phyloP scores from a whole-genome alignment of 2,888 invertebrate species.

The Conchocele bisecta region DNA sequence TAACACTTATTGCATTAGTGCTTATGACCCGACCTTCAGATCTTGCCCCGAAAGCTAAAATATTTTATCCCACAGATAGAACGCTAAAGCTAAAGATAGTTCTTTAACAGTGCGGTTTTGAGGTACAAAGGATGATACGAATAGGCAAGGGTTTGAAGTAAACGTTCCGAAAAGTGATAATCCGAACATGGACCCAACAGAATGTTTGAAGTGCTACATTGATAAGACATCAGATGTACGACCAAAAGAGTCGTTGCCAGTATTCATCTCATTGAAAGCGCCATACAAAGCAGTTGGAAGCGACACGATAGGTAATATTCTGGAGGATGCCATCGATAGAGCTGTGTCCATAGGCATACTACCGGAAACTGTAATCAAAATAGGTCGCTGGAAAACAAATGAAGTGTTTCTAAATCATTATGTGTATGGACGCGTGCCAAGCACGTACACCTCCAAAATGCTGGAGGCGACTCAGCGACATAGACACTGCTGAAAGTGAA shows the following conservation, averaged over 20 bases:
- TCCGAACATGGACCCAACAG: background rate
- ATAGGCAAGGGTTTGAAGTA: slow-evolving; percentile 18
- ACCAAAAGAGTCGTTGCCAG: slow-evolving; percentile 1
- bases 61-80: too few species aligned
- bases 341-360: too few species aligned
- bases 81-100: slow-evolving; percentile 11
- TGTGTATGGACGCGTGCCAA: too few species aligned
- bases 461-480: too few species aligned
- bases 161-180: background rate
- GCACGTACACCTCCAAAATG: too few species aligned
- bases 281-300: slow-evolving; percentile 12
- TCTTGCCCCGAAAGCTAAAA: too few species aligned
- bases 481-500: too few species aligned
- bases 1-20: slow-evolving; percentile 6
- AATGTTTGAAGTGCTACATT: slow-evolving; percentile 15
- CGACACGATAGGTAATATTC: slow-evolving; percentile 14
- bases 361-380: too few species aligned
- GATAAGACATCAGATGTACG: slow-evolving; percentile 3
- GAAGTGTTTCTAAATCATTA: too few species aligned
- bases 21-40: slow-evolving; percentile 21
- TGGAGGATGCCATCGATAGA: slow-evolving; percentile 15
- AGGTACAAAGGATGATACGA: slow-evolving; percentile 32
- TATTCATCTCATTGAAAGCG: slow-evolving; percentile 5
- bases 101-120: slow-evolving; percentile 22
- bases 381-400: too few species aligned